Base-by-base conservation (phyloP, 2,888 invertebrate species). In the Periphyllus acericola region DNA sequence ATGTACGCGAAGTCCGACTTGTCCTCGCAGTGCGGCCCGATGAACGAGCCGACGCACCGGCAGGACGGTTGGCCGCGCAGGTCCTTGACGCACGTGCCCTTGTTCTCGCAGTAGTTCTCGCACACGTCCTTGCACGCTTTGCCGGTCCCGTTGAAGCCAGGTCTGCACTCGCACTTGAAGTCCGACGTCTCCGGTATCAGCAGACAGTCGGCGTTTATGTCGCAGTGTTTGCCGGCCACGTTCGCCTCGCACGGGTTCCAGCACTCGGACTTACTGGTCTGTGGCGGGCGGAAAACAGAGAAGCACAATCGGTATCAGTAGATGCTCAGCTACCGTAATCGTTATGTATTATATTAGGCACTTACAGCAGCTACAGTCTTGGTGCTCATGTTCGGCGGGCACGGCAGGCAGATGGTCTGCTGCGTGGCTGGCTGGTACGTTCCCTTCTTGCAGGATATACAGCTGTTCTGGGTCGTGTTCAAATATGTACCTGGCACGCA, bases 1-100 rank as follows among this genome's bases (percentile, higher is more conserved):
- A 98, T 97, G 92, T 98, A 98, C 25, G 98, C 97, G 92, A 98
- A 97, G 91, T 97, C 97, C n/a, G 97, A 97, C 92, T 97, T 97
- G 90, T 97, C 96, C 5, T 95, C 94, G 91, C 97, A 98, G 90
- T 96, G 96, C 89, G 95, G 95, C 55, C 97, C 97, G 0, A 97
- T 97, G 92, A 97, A 98, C 89, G 97, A 97, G 3, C 98, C 97
- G 21, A 96, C 95, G 91, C 98, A 98, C 90, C 97, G 94, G 91
- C 98, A 98, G 0, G 96, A 95, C 0, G 97, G 96, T 89, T 96
- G 95, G 0, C 97, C 97, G 90, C 96, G 93, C 0, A 94, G 93
- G 91, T 97, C 96, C 91, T 96, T 97, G 9, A 96, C 94, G 91
- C 98, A 98, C 72, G 94, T 93, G 8, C 98, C 98, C 89, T 97